phyloP scores from a whole-genome alignment of 2,113 vertebrate genomes.

The Eulemur rufifrons region DNA sequence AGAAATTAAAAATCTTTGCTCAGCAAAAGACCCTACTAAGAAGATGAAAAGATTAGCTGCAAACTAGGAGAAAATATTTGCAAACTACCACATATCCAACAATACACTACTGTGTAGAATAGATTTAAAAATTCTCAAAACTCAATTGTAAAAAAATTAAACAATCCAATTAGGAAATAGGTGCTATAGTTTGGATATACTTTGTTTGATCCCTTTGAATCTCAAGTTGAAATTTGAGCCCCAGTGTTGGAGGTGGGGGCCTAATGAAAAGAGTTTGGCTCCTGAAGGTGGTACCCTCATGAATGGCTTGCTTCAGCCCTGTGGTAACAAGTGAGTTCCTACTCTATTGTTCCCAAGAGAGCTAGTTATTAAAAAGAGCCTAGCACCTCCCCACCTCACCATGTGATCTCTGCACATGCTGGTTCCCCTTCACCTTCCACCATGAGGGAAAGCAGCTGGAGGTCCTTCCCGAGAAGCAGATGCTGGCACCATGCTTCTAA shows the following conservation, averaged over 20 bases:
- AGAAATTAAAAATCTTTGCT: constrained; percentile 13
- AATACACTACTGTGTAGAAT: not conserved
- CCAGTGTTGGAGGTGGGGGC: not conserved
- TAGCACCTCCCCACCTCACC: not conserved
- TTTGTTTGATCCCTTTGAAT: not conserved
- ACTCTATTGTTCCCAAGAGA: not conserved
- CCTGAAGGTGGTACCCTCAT: not conserved
- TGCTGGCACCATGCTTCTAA: not conserved
- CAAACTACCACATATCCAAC: not conserved
- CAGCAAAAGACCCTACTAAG: not conserved
- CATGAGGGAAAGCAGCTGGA: not conserved
- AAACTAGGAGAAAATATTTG: not conserved
- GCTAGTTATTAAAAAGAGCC: not conserved
- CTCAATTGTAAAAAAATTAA: not conserved
- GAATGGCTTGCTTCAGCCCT: not conserved
- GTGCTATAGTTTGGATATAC: not conserved
- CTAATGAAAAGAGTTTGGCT: not conserved
- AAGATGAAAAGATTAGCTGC: not conserved
- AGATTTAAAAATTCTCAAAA: constrained; percentile 31
- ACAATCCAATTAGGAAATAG: constrained; percentile 1
- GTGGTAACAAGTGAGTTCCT: not conserved
- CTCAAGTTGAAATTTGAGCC: not conserved
- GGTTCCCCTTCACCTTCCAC: not conserved
- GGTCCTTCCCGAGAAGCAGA: not conserved
- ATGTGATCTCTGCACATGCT: not conserved